phyloP scores from a whole-genome alignment of 2,888 invertebrate species.

The Phorcus lineatus region DNA sequence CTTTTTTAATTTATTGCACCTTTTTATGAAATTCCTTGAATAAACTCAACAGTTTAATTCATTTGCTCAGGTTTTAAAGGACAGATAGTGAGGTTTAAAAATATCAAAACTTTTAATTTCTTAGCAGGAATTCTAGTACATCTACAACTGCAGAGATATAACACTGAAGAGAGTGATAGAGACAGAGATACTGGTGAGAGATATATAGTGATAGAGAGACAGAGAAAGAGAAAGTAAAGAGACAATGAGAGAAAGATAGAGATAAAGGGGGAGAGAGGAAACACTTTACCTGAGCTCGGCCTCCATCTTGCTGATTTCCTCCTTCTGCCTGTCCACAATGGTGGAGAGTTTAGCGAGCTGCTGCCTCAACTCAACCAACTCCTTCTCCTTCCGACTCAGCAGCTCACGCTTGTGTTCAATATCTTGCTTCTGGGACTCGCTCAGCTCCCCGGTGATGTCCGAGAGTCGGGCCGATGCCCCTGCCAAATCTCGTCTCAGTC shows the following conservation, averaged over 20 bases:
- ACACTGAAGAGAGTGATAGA: not conserved
- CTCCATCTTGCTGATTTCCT: conserved; percentile 63
- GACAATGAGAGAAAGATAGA: no score
- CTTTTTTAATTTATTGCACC: no score
- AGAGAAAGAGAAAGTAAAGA: not conserved
- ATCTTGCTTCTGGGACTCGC: conserved; percentile 74
- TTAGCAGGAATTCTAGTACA: no score
- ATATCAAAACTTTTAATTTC: no score
- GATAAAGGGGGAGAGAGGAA: not conserved
- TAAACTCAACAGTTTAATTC: no score
- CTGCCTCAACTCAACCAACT: conserved; percentile 69
- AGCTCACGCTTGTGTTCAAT: conserved; percentile 68
- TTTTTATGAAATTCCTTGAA: no score
- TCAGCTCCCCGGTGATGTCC: conserved; percentile 74
- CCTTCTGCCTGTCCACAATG: conserved; percentile 73
- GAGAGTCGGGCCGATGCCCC: conserved; percentile 73
- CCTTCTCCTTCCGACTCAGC: conserved; percentile 63
- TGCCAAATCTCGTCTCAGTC: conserved; percentile 71
- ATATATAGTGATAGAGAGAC: not conserved
- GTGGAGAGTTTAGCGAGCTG: conserved; percentile 74
- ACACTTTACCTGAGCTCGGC: conserved; percentile 61
- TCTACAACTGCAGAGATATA: no score
- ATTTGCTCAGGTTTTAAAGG: no score
- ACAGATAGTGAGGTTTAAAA: no score
- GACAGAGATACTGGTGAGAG: no score